Conservation (phyloP, 1,140 invertebrate species). For the Conus betulinus region DNA sequence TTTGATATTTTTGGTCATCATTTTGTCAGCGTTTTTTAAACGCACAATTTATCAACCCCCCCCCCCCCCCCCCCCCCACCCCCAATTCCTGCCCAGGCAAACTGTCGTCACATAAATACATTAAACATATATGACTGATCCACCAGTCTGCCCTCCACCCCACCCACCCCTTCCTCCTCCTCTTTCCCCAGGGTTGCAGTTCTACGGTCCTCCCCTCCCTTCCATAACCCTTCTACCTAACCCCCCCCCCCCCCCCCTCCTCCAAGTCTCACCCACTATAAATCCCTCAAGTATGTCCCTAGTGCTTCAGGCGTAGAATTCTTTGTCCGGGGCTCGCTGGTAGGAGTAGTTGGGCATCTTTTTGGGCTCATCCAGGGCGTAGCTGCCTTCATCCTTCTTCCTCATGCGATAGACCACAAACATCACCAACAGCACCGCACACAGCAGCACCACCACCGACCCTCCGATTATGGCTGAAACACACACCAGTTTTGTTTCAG, state of each 20-base stretch:
- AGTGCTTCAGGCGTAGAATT: conserved; percentile 89
- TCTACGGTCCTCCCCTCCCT: no score
- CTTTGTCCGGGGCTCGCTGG: conserved; percentile 92
- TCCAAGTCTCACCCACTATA: no score
- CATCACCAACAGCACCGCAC: conserved; percentile 98
- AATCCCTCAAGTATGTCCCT: no score
- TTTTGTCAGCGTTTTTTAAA: no score
- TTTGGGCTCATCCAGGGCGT: conserved; percentile 97
- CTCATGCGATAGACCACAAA: conserved; percentile 99
- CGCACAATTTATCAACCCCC: no score
- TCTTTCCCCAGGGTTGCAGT: background rate
- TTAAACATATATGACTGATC: no score
- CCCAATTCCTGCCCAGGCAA: no score
- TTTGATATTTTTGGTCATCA: no score
- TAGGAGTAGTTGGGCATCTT: conserved; percentile 94
- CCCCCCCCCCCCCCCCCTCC: no score
- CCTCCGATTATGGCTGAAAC: conserved; percentile 96
- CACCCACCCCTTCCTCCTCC: background rate
- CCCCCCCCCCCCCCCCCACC: no score
- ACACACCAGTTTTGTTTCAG: conserved; percentile 31
- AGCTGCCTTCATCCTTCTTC: conserved; percentile 99
- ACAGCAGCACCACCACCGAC: conserved; percentile 96
- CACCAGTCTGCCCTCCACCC: background rate
- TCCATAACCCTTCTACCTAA: no score
- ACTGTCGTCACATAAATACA: no score